These are phyloP conservation scores for Psilopsiagon aymara DNA, from an alignment of 2,113 vertebrate genomes.

Conservation along the genomic window DNA sequence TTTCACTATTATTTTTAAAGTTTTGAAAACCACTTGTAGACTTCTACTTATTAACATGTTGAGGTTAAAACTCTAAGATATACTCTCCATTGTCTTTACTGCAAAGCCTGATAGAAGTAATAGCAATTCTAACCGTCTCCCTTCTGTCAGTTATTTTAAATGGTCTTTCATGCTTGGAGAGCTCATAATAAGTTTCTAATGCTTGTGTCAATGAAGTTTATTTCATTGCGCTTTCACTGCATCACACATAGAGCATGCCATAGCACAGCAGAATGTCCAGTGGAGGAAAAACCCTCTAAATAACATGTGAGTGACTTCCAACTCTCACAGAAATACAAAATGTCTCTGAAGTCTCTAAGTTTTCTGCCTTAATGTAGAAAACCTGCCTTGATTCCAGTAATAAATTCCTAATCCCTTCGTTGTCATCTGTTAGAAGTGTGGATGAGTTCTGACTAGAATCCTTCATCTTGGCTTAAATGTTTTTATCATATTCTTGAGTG, in stretches of 20 bases:
- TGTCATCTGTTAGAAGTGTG: neutral
- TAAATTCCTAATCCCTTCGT: neutral
- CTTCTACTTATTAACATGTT: neutral
- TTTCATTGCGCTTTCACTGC: neutral
- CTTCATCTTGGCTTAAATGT: slow-evolving; percentile 4
- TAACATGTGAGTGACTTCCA: neutral
- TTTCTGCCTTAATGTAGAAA: slow-evolving; percentile 9
- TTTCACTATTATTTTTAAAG: neutral
- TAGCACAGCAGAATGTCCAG: neutral
- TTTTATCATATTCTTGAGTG: neutral
- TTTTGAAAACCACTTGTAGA: neutral
- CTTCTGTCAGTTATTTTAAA: neutral
- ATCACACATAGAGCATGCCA: fast-evolving
- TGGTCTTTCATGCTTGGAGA: neutral
- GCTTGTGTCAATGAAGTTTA: neutral
- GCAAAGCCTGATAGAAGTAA: neutral
- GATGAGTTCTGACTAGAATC: slow-evolving; percentile 7
- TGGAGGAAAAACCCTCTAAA: neutral
- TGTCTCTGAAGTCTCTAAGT: neutral
- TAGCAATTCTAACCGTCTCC: neutral
- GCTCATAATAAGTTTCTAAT: neutral
- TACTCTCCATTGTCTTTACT: neutral
- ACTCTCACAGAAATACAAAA: neutral
- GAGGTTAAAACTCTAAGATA: neutral
- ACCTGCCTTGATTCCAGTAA: neutral